A percentile compares a stretch with the other conserved stretches of the same genome.
Conservation (phyloP, 2,797 vertebrate species). For the Sternarchorhynchus goeldii region DNA sequence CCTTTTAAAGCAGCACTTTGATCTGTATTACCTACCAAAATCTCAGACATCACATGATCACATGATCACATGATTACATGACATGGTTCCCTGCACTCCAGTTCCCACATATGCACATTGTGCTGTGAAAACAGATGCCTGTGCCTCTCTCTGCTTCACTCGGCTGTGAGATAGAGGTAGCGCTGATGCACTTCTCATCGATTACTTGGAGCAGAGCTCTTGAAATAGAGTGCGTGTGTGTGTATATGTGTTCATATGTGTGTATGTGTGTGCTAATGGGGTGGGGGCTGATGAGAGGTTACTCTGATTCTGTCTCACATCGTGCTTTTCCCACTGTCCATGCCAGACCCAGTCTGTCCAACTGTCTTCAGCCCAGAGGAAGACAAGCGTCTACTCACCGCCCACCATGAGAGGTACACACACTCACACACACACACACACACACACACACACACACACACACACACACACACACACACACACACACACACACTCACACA, state of each 20-base stretch:
- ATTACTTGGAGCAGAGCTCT: conserved; percentile 52
- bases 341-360: conserved; percentile 72
- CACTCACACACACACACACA: conserved; percentile 23
- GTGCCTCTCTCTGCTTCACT: conserved; percentile 17
- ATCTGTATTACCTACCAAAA: neutral
- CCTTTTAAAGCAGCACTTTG: conserved; percentile 28
- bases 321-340: conserved; percentile 51
- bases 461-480: conserved; percentile 8
- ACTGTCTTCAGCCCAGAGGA: conserved; percentile 82
- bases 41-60: conserved; percentile 5
- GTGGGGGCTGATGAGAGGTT: conserved; percentile 50
- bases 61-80: conserved; percentile 26
- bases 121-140: neutral
- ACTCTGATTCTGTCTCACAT: conserved; percentile 49
- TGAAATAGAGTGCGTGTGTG: conserved; percentile 60
- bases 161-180: conserved; percentile 35
- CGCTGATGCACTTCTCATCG: conserved; percentile 56
- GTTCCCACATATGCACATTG: neutral
- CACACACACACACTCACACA: too few relatives aligned
- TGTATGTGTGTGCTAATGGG: too few relatives aligned
- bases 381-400: conserved; percentile 82
- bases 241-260: too few relatives aligned
- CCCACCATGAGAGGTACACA: conserved; percentile 83
- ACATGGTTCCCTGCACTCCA: conserved; percentile 17
- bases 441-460: conserved; percentile 22